phyloP scores from a whole-genome alignment of 2,113 vertebrate species.

The Oryzias melastigma region DNA sequence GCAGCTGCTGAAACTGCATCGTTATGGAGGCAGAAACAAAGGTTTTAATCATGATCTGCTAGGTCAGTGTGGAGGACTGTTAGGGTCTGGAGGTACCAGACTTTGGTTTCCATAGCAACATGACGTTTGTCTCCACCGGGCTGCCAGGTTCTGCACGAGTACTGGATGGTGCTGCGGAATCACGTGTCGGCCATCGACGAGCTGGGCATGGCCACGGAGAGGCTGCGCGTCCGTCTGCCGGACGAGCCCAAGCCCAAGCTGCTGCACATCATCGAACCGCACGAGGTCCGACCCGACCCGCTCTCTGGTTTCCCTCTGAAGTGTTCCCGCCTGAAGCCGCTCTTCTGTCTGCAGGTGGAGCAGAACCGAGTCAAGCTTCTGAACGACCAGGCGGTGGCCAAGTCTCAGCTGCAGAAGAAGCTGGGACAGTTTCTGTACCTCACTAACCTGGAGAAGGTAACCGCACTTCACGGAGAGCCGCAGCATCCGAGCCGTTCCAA shows the following conservation, averaged over 20 bases:
- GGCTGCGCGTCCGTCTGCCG: conserved; percentile 89
- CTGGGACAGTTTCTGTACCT: conserved; percentile 95
- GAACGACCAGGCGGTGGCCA: conserved; percentile 93
- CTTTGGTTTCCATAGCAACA: no score
- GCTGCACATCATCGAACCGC: conserved; percentile 94
- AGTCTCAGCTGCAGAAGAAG: conserved; percentile 97
- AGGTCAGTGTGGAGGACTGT: no score
- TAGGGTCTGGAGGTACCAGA: no score
- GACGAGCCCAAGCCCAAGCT: conserved; percentile 93
- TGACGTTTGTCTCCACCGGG: no score
- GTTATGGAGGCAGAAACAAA: no score
- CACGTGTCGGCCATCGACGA: conserved; percentile 97
- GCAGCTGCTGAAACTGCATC: no score
- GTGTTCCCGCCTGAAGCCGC: no score
- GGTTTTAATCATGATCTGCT: no score
- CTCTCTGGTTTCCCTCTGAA: accelerated
- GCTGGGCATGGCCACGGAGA: conserved; percentile 95
- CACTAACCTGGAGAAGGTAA: conserved; percentile 94
- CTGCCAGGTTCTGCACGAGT: conserved; percentile 90
- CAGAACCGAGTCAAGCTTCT: conserved; percentile 93
- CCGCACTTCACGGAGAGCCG: no score
- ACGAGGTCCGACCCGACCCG: conserved; percentile 79
- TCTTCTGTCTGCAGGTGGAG: conserved; percentile 82
- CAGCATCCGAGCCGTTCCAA: no score
- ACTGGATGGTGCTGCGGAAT: conserved; percentile 96